Evolutionary conservation across 2,113 vertebrate species (phyloP).

Genomic region (Puffinus mauretanicus): DNA sequence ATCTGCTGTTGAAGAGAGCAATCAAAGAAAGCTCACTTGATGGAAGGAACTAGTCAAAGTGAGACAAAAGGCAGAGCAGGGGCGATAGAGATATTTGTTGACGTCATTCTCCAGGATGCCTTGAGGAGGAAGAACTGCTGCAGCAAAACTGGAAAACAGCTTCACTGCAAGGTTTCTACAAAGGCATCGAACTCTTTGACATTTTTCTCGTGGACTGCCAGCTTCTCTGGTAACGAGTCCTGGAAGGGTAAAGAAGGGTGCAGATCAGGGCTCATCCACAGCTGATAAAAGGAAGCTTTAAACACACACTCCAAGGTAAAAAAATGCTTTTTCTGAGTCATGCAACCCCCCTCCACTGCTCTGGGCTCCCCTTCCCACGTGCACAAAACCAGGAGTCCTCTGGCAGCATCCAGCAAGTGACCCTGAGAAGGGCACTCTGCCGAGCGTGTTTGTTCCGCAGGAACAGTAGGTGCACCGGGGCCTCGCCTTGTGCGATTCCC

Average conservation of each 20-base stretch:
- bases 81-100: not conserved
- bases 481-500: not conserved
- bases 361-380: not conserved
- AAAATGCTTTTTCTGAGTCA: not conserved
- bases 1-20: constrained; percentile 11
- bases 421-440: not conserved
- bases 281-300: not conserved
- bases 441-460: not conserved
- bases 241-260: constrained; percentile 54
- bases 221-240: constrained; percentile 96
- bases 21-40: not conserved
- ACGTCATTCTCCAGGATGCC: constrained; percentile 23
- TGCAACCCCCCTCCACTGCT: not conserved
- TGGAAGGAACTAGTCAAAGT: not conserved
- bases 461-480: not conserved
- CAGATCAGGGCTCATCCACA: not conserved
- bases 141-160: not conserved
- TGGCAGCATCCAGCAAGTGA: not conserved
- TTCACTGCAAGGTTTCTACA: constrained; percentile 95
- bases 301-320: not conserved
- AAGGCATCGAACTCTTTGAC: constrained; percentile 99
- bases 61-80: constrained; percentile 1
- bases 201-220: constrained; percentile 95
- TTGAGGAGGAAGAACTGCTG: constrained; percentile 25
- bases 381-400: not conserved